Base-by-base conservation (phyloP, 1,140 invertebrate genomes). In the Hyles euphorbiae region DNA sequence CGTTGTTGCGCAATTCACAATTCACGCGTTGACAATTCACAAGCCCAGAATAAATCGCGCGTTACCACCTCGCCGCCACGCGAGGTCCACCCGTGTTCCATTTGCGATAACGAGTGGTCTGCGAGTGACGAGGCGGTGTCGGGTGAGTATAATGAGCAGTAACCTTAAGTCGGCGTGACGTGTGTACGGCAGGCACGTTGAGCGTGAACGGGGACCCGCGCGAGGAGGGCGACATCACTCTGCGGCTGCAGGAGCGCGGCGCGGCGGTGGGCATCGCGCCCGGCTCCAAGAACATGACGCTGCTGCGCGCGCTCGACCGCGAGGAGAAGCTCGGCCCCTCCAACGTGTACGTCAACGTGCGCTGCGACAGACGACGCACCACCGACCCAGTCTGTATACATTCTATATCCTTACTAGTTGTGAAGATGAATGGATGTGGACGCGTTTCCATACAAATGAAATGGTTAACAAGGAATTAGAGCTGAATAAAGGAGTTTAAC, bases 271-370 rank as follows among this genome's bases (percentile, higher is more conserved):
- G 91, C 36, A 94, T 98, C 67, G 91, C 92, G 22, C 86, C 93
- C 0, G 92, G 94, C 12, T 93, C 94, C 9, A 97, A 96, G 81
- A 95, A 97, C 78, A 78, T 98, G 10, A 96, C 95, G 1, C 88
- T 98, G 2, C 91, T 92, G 1, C 91, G 93, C 52, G 91, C 92
- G 45, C 84, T 98, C 10, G 97, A 98, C 76, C 96, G 97, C 69
- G 96, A 97, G 89, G 96, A 96, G 36, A 83, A 94, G 7, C 87
- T 92, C 1, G 96, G 96, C 1, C 95, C 95, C 1, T 93, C 95
- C 8, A 96, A 94, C 49, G 94, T 97, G 36, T 95, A 94, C 71
- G 92, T 97, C 22, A 96, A 95, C 81, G 93, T 97, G 53, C 93
- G 96, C 54, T 97, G 96, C 77, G 94, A 96, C 70, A 86, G 94